phyloP scores from a whole-genome alignment of 2,113 vertebrate species.

The Archilochus colubris region DNA sequence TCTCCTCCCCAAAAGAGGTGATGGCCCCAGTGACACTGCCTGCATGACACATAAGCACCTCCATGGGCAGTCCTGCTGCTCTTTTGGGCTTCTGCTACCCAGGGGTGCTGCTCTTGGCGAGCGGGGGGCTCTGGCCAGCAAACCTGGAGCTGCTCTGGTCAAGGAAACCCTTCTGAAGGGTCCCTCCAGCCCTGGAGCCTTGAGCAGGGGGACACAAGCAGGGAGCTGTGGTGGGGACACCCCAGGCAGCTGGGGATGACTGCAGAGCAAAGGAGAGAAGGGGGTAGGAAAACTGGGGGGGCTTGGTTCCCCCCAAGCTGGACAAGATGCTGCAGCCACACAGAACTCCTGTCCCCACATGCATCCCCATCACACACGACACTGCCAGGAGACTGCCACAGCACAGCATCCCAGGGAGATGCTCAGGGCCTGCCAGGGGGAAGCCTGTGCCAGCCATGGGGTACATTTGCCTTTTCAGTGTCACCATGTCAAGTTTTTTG shows the following conservation, averaged over 20 bases:
- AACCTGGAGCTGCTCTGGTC: background rate
- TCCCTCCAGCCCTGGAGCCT: background rate
- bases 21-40: background rate
- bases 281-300: background rate
- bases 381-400: background rate
- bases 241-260: background rate
- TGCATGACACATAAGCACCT: accelerated
- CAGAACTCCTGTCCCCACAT: background rate
- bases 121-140: background rate
- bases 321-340: accelerated
- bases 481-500: accelerated
- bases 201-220: background rate
- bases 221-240: background rate
- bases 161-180: background rate
- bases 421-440: background rate
- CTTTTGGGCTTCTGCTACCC: background rate
- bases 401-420: background rate
- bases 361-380: background rate
- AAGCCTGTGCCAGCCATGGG: background rate
- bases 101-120: background rate
- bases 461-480: background rate
- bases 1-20: background rate
- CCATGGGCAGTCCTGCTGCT: background rate
- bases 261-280: background rate
- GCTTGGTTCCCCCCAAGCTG: background rate